phyloP scores from a whole-genome alignment of 2,797 vertebrate species.

The Strix occidentalis region DNA sequence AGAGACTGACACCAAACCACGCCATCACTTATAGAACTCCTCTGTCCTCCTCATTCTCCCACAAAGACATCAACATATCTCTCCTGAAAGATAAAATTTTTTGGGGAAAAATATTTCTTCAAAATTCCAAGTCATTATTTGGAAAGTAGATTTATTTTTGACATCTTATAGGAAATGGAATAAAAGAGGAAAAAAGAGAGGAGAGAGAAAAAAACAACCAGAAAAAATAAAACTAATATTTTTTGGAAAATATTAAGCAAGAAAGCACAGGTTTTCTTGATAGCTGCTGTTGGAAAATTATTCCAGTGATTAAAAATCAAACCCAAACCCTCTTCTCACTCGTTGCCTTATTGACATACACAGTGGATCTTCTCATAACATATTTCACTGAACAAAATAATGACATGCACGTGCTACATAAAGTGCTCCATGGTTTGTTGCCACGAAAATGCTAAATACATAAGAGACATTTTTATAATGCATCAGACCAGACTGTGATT shows the following conservation, averaged over 20 bases:
- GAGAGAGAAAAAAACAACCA: background rate
- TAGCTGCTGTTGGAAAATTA: background rate
- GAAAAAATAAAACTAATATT: background rate
- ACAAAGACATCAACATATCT: accelerated
- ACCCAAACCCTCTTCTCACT: background rate
- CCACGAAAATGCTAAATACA: background rate
- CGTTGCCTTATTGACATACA: background rate
- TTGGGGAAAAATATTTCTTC: background rate
- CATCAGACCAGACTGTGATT: background rate
- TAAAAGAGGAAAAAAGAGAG: background rate
- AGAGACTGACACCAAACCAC: background rate
- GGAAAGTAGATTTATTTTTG: background rate
- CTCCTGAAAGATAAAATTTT: background rate
- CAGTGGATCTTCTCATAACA: background rate
- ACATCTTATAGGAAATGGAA: background rate
- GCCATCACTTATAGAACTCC: accelerated
- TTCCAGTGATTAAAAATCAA: background rate
- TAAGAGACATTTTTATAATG: background rate
- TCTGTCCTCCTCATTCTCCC: background rate
- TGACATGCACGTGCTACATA: background rate
- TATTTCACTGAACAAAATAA: background rate
- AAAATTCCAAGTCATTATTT: background rate
- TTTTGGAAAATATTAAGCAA: background rate
- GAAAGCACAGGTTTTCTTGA: background rate
- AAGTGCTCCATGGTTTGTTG: background rate